Percentiles rank a stretch among this genome's conserved stretches.
Conservation (phyloP, 1,140 invertebrate genomes). For the Caenorhabditis brenneri region DNA sequence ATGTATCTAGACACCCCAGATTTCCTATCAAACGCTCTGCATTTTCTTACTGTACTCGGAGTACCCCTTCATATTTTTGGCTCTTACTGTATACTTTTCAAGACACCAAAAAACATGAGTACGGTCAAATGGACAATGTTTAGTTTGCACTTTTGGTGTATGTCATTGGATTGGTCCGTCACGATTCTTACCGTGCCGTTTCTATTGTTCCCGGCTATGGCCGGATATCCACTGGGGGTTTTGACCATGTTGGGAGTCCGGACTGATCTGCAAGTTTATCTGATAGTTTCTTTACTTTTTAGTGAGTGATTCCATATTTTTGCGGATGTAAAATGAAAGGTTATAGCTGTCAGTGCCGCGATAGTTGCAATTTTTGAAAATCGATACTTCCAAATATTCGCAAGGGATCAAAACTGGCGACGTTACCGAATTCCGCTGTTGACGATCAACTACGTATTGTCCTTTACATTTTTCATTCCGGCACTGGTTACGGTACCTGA, state of each 20-base stretch:
- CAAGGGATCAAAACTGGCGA: not conserved
- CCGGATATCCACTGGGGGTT: not conserved
- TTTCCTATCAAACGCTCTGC: not conserved
- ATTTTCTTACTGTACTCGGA: not conserved
- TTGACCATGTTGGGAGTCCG: not conserved
- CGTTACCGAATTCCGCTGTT: not conserved
- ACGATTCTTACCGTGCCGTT: not conserved
- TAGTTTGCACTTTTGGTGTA: not conserved
- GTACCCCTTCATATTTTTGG: not conserved
- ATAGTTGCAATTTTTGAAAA: not conserved
- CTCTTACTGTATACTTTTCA: not conserved
- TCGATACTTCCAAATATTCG: not conserved
- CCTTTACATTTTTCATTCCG: not conserved
- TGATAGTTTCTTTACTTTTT: not conserved
- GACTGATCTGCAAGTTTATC: not conserved
- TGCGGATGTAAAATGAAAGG: not conserved
- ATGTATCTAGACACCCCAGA: not conserved
- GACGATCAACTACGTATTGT: not conserved
- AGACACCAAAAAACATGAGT: not conserved
- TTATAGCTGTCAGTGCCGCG: not conserved
- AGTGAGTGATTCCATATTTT: not conserved
- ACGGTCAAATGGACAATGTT: not conserved
- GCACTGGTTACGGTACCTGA: not conserved
- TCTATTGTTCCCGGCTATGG: not conserved
- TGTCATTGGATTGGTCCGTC: not conserved